Base-by-base conservation (phyloP, 2,797 vertebrate genomes). In the Borostomias antarcticus region DNA sequence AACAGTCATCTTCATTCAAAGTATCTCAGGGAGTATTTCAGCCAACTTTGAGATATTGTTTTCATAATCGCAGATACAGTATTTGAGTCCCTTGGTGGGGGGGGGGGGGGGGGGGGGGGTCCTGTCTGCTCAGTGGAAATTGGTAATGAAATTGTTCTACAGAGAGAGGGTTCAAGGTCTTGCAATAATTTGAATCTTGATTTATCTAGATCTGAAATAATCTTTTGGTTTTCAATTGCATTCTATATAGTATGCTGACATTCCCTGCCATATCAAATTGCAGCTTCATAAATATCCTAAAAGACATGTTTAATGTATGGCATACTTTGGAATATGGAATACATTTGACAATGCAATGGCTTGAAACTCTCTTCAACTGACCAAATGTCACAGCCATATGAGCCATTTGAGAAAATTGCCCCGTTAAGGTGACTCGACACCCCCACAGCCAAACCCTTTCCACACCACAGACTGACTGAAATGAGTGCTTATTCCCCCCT, bases 271-370 rank as follows among this genome's bases (percentile, higher is more conserved):
- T 33, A 28, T 66, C 19, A 58, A 48, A 47, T n/a, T n/a, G n/a
- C 11, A 9, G n/a, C 23, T 66, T 11, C 21, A 43, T 29, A 52
- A 52, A 69, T 77, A 70, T 68, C 75, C 35, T 68, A 70, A 84
- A 80, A 77, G 69, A 48, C 63, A 78, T 82, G 82, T 78, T 82
- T 83, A 78, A 83, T 86, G 78, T 71, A 82, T 77, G 66, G 78
- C 79, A 67, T 78, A 45, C n/a, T n/a, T n/a, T n/a, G 5, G 40
- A 15, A n/a, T 17, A 17, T 45, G n/a, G 77, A 82, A 84, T 86
- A 72, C 74, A 74, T 82, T 80, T 74, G 72, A 73, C 69, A 79
- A 63, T 29, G 5, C 54, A 51, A 62, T 79, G 61, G 59, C 64
- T 68, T 69, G 70, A 72, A 65, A 57, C 77, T 50, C 66, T 75